A percentile compares a stretch with the other conserved stretches of the same genome.
Evolutionary conservation across 2,797 vertebrate genomes (phyloP).

Genomic region (Halcyon leucocephala): DNA sequence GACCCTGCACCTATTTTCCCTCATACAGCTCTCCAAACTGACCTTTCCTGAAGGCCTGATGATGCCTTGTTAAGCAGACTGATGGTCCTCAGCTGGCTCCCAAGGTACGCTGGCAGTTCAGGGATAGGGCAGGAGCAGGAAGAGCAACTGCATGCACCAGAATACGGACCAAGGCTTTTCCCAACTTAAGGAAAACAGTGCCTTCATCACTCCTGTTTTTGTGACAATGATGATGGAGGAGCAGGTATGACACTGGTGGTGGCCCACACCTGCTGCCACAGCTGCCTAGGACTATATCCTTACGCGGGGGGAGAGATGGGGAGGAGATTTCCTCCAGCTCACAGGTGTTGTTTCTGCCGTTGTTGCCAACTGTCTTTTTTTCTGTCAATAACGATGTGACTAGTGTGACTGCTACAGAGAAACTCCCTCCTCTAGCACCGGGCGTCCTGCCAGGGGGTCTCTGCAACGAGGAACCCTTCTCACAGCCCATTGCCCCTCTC

Average conservation of each 20-base stretch:
- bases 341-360: neutral
- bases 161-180: neutral
- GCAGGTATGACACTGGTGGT: neutral
- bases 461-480: neutral
- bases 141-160: fast-evolving
- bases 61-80: neutral
- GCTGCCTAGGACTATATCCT: neutral
- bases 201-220: neutral
- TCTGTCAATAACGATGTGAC: fast-evolving
- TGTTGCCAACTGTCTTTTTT: neutral
- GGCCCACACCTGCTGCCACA: slow-evolving; percentile 28
- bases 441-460: neutral
- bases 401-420: neutral
- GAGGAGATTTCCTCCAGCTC: neutral
- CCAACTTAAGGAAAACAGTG: neutral
- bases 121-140: neutral
- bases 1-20: fast-evolving
- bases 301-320: neutral
- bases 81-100: neutral
- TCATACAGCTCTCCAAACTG: neutral
- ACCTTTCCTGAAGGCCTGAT: neutral
- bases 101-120: neutral
- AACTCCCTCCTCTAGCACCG: neutral
- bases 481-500: neutral
- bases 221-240: neutral